Evolutionary conservation across 2,113 vertebrate species (phyloP).

Genomic region (Callorhinus ursinus): DNA sequence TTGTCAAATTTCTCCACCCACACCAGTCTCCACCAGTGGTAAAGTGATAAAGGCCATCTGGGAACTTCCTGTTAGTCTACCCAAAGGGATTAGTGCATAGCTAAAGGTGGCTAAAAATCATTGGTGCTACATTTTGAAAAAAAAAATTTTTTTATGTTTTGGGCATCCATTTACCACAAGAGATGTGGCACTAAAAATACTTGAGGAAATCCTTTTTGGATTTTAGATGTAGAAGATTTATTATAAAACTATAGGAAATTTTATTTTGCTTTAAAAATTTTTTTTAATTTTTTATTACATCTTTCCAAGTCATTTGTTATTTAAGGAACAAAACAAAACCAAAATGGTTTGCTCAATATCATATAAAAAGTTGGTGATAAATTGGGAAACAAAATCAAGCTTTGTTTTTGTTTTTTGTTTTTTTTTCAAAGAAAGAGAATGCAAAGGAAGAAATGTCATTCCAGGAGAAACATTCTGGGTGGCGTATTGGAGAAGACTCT

Average conservation of each 20-base stretch:
- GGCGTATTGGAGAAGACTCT: not conserved
- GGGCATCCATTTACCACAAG: not conserved
- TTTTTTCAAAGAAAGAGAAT: not conserved
- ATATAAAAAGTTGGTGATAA: not conserved
- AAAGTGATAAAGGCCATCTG: not conserved
- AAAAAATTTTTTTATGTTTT: not conserved
- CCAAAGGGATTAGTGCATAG: not conserved
- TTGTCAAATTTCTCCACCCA: not conserved
- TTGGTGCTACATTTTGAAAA: not conserved
- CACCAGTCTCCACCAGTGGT: not conserved
- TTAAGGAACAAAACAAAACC: slow-evolving; percentile 7
- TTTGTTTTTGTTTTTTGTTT: not conserved
- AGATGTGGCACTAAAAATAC: not conserved
- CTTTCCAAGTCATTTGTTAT: slow-evolving; percentile 28
- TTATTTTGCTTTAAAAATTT: not conserved
- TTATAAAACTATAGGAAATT: not conserved
- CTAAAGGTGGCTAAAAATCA: not conserved
- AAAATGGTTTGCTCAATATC: not conserved
- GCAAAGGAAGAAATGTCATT: not conserved
- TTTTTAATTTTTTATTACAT: not conserved
- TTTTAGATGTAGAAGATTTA: not conserved
- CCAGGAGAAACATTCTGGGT: not conserved
- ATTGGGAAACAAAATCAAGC: not conserved
- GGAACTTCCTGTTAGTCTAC: not conserved
- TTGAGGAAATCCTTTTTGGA: not conserved